Percentiles rank a stretch among this genome's conserved stretches.
These are phyloP conservation scores for Oceanites oceanicus DNA, from an alignment of 2,113 vertebrate species.

Conservation along the genomic window DNA sequence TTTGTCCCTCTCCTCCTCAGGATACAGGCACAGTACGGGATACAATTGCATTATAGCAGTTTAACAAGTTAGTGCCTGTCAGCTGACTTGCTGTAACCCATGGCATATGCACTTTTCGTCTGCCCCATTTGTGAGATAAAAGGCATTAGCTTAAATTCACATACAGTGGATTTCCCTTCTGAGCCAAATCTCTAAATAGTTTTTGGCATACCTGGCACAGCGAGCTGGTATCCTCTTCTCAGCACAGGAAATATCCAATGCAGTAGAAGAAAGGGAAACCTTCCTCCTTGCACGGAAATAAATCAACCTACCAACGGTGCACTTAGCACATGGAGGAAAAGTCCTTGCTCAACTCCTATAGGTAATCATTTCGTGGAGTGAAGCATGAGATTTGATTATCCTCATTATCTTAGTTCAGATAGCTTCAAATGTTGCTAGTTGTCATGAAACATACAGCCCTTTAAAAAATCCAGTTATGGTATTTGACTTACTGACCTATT, in stretches of 20 bases:
- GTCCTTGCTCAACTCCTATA: background rate
- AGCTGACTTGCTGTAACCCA: constrained; percentile 12
- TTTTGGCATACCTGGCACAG: constrained; percentile 31
- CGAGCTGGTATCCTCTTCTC: background rate
- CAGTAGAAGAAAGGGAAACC: background rate
- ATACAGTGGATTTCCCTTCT: background rate
- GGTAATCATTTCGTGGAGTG: background rate
- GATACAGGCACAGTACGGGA: background rate
- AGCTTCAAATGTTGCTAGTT: constrained; percentile 8
- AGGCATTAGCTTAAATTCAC: constrained; percentile 8
- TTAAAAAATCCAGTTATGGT: background rate
- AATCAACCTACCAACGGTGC: background rate
- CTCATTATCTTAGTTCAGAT: constrained; percentile 22
- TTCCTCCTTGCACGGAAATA: background rate
- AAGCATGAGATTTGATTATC: constrained; percentile 52
- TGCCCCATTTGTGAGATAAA: background rate
- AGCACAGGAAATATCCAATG: background rate
- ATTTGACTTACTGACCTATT: constrained; percentile 44
- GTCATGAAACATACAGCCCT: constrained; percentile 19
- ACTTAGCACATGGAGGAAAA: background rate
- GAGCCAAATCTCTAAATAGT: background rate
- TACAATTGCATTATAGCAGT: background rate
- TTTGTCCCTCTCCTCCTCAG: background rate
- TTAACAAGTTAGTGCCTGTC: constrained; percentile 34
- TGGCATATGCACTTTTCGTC: background rate